Evolutionary conservation across 2,797 vertebrate species (phyloP).

Genomic region (Tragelaphus eurycerus): DNA sequence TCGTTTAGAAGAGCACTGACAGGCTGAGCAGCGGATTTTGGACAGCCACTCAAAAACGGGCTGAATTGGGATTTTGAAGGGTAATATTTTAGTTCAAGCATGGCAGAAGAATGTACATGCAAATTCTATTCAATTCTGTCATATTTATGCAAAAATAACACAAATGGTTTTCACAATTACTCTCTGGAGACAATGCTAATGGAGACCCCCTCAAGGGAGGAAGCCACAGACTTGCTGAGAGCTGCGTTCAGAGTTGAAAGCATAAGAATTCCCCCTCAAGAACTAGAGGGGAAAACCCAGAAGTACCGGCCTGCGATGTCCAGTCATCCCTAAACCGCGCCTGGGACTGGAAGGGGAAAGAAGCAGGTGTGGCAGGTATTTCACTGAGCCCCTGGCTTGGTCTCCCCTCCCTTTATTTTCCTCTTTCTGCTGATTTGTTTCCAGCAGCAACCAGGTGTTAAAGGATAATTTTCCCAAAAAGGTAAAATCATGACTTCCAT

Average conservation of each 20-base stretch:
- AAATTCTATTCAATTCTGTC: constrained; percentile 39
- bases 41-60: constrained; percentile 25
- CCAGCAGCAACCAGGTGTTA: constrained; percentile 12
- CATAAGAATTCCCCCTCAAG: neutral
- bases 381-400: neutral
- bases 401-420: neutral
- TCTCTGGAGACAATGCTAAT: constrained; percentile 36
- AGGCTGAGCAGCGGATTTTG: neutral
- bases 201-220: neutral
- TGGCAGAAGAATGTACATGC: constrained; percentile 50
- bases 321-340: too few relatives aligned
- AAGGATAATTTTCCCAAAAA: constrained; percentile 21
- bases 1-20: neutral
- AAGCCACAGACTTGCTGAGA: neutral
- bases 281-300: neutral
- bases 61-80: constrained; percentile 60
- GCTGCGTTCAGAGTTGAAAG: neutral
- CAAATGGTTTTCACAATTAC: constrained; percentile 8
- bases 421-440: constrained; percentile 32
- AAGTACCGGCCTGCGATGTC: neutral
- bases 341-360: neutral
- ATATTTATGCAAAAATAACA: constrained; percentile 55
- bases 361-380: neutral
- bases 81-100: constrained; percentile 58
- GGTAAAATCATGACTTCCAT: constrained; percentile 7